These are phyloP conservation scores for Heliconius eleuchia DNA, from an alignment of 1,140 invertebrate species.

Conservation along the genomic window DNA sequence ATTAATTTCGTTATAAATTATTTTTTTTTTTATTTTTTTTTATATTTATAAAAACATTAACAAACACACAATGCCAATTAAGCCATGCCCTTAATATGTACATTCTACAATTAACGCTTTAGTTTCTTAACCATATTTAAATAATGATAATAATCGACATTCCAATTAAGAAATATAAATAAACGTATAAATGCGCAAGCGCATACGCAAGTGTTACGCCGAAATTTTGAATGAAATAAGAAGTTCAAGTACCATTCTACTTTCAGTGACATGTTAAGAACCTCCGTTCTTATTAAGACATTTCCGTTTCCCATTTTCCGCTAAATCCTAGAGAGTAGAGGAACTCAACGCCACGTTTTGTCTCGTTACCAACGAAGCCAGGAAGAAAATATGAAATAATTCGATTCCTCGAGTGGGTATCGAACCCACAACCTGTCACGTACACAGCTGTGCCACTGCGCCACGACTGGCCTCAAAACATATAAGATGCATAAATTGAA, in stretches of 20 bases:
- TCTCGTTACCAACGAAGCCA: too few relatives aligned
- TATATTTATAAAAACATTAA: background rate
- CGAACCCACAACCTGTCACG: too few relatives aligned
- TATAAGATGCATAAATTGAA: constrained; percentile 18
- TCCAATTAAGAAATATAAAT: constrained; percentile 21
- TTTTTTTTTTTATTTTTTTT: background rate
- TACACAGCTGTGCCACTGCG: too few relatives aligned
- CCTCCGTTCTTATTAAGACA: too few relatives aligned
- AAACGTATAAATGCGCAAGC: background rate
- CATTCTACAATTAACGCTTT: constrained; percentile 3
- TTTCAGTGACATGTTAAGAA: constrained; percentile 15
- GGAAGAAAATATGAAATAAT: too few relatives aligned
- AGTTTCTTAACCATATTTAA: constrained; percentile 13
- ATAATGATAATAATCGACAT: constrained; percentile 16
- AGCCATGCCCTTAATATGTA: background rate
- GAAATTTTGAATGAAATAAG: constrained; percentile 23
- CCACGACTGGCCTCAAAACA: too few relatives aligned
- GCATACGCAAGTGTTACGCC: background rate
- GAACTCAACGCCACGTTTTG: too few relatives aligned
- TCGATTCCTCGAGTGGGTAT: too few relatives aligned
- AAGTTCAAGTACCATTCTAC: background rate
- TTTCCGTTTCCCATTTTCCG: too few relatives aligned
- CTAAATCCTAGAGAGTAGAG: too few relatives aligned
- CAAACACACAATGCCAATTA: background rate
- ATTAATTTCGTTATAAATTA: background rate